A percentile compares a stretch with the other conserved stretches of the same genome.
Evolutionary conservation across 1,140 invertebrate species (phyloP).

Genomic region (Asobara japonica): DNA sequence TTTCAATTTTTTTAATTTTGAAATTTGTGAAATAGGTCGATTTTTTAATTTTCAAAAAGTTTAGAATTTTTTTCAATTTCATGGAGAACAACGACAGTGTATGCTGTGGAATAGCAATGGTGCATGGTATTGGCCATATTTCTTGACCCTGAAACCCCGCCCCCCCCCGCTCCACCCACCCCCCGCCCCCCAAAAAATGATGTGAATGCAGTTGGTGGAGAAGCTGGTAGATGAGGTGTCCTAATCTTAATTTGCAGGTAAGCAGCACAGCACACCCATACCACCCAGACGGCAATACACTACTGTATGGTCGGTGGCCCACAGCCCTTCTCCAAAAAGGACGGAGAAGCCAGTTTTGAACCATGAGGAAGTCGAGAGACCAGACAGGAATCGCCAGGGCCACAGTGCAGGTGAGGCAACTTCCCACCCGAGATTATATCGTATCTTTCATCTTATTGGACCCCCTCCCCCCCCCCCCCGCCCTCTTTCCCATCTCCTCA

Average conservation of each 20-base stretch:
- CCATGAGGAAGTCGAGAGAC: conserved; percentile 54
- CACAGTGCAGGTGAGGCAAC: conserved; percentile 59
- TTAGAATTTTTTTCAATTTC: no score
- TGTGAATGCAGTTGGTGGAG: conserved; percentile 5
- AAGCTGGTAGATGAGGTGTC: conserved; percentile 57
- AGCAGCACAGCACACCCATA: conserved; percentile 53
- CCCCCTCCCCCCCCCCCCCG: no score
- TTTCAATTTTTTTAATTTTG: background rate
- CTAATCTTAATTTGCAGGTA: conserved; percentile 61
- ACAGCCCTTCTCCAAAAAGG: conserved; percentile 58
- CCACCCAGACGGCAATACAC: conserved; percentile 53
- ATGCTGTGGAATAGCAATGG: conserved; percentile 50
- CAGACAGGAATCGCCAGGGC: conserved; percentile 54
- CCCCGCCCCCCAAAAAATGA: background rate
- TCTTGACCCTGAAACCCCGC: no score
- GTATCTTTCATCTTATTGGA: conserved; percentile 10
- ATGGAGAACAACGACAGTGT: background rate
- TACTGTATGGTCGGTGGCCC: conserved; percentile 56
- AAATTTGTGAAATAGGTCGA: no score
- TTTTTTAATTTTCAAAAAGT: no score
- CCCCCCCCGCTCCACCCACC: no score
- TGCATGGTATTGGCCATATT: conserved; percentile 7
- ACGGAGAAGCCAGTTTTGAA: conserved; percentile 56
- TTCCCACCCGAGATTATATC: conserved; percentile 39
- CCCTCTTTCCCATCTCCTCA: no score